Conservation (phyloP, 2,888 invertebrate species). For the Tiphia femorata region DNA sequence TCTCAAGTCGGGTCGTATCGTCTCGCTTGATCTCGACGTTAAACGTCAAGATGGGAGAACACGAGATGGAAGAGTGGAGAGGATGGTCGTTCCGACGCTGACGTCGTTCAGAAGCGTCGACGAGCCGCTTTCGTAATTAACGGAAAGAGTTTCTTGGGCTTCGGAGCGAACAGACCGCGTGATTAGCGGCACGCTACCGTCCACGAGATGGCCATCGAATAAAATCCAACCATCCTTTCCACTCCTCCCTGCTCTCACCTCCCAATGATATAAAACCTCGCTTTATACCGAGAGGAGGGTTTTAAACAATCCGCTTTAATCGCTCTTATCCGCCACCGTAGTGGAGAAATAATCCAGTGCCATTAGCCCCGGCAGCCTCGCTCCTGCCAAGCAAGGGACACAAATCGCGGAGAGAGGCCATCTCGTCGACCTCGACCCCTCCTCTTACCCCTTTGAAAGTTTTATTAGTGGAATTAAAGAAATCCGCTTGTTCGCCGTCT, state of each 20-base stretch:
- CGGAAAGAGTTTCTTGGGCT: constrained; percentile 24
- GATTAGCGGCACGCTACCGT: too few relatives aligned
- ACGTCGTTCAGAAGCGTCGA: constrained; percentile 23
- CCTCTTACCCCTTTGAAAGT: too few relatives aligned
- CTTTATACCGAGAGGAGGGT: constrained; percentile 5
- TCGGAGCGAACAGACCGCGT: constrained; percentile 22
- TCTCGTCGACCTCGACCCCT: constrained; percentile 14
- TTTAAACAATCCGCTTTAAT: constrained; percentile 29
- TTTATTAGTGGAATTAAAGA: constrained; percentile 23
- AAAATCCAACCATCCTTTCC: too few relatives aligned
- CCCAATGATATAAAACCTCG: constrained; percentile 11
- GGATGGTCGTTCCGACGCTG: neutral
- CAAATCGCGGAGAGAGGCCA: too few relatives aligned
- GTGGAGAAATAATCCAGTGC: constrained; percentile 21
- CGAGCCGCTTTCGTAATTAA: constrained; percentile 32
- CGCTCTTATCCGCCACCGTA: constrained; percentile 13
- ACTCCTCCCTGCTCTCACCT: too few relatives aligned
- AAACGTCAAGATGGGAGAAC: too few relatives aligned
- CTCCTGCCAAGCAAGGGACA: constrained; percentile 6
- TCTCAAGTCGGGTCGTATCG: too few relatives aligned
- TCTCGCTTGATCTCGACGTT: too few relatives aligned
- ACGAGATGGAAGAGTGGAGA: too few relatives aligned
- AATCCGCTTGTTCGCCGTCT: too few relatives aligned
- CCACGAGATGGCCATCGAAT: too few relatives aligned
- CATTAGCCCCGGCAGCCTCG: constrained; percentile 5